A percentile compares a stretch with the other conserved stretches of the same genome.
phyloP scores from a whole-genome alignment of 2,888 invertebrate genomes.

The Anagyrus pseudococci region DNA sequence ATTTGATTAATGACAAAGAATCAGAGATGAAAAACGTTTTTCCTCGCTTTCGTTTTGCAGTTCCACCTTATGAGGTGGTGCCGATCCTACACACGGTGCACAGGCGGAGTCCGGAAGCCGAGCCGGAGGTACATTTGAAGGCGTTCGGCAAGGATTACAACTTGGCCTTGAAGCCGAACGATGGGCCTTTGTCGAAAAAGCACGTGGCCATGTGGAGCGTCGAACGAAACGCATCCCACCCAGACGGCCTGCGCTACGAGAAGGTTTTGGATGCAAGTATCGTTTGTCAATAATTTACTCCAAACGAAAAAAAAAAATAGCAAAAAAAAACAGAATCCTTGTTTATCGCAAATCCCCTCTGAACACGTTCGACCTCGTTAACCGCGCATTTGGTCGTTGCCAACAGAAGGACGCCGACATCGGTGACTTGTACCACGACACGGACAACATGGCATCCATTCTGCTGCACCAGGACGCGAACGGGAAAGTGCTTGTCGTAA shows the following conservation, averaged over 20 bases:
- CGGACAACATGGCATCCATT: constrained; percentile 84
- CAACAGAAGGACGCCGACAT: constrained; percentile 70
- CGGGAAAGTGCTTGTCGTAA: constrained; percentile 86
- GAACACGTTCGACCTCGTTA: no score
- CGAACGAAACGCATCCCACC: constrained; percentile 74
- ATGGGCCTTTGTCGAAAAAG: constrained; percentile 78
- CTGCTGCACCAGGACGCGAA: constrained; percentile 82
- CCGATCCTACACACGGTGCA: constrained; percentile 71
- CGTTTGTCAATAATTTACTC: no score
- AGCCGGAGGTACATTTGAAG: constrained; percentile 72
- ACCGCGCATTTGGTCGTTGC: no score
- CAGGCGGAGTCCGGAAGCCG: constrained; percentile 52
- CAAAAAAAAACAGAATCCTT: no score
- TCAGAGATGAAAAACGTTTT: no score
- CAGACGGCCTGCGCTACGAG: constrained; percentile 65
- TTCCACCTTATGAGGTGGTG: constrained; percentile 86
- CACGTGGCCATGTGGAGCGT: constrained; percentile 84
- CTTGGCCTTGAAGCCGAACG: constrained; percentile 76
- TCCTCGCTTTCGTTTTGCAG: constrained; percentile 56
- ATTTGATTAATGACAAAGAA: no score
- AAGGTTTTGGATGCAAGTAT: constrained; percentile 78
- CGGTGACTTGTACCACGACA: constrained; percentile 89
- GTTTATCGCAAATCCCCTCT: no score
- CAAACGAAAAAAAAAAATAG: no score
- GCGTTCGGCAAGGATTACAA: constrained; percentile 82